Conservation (phyloP, 2,888 invertebrate genomes). For the Cyaniris semiargus region DNA sequence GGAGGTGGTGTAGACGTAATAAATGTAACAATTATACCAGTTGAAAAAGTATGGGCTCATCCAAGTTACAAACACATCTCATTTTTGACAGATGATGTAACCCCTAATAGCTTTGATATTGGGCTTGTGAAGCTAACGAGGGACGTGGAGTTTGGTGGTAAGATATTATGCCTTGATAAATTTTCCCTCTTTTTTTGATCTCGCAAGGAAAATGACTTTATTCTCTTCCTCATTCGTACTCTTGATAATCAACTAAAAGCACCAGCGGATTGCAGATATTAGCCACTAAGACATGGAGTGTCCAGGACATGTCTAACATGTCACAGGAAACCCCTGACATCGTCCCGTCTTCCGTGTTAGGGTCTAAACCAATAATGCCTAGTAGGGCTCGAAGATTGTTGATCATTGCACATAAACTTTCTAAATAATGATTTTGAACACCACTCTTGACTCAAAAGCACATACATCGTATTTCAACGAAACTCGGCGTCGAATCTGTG, state of each 20-base stretch:
- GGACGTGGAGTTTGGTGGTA: constrained; percentile 47
- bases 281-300: too few species aligned
- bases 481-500: too few species aligned
- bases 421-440: too few species aligned
- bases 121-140: constrained; percentile 50
- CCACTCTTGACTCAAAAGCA: too few species aligned
- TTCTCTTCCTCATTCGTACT: not conserved
- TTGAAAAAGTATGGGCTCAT: constrained; percentile 43
- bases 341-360: too few species aligned
- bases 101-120: constrained; percentile 48
- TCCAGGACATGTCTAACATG: too few species aligned
- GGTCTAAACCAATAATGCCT: too few species aligned
- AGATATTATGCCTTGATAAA: not conserved
- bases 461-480: too few species aligned
- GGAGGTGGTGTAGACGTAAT: constrained; percentile 45
- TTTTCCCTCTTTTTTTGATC: not conserved
- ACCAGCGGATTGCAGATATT: too few species aligned
- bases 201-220: not conserved
- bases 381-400: too few species aligned
- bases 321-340: too few species aligned
- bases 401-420: too few species aligned
- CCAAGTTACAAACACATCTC: constrained; percentile 43
- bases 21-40: constrained; percentile 34
- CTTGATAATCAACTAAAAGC: not conserved
- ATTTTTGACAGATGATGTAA: not conserved